Evolutionary conservation across 2,888 invertebrate species (phyloP).

Genomic region (Sphaeridia pumilis): DNA sequence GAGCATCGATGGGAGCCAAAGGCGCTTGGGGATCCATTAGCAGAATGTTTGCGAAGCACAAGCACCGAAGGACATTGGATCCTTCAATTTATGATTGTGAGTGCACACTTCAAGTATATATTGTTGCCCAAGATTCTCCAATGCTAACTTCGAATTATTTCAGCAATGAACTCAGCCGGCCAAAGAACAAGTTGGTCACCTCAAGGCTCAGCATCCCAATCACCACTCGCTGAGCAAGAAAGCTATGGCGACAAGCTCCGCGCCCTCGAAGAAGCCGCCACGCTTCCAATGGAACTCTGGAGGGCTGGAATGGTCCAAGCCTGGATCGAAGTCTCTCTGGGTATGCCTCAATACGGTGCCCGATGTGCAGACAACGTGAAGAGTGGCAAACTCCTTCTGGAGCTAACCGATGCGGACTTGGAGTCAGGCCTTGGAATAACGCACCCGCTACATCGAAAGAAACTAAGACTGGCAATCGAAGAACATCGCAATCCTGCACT

Average conservation of each 20-base stretch:
- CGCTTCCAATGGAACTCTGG: conserved; percentile 77
- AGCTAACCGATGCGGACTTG: conserved; percentile 79
- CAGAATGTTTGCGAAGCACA: conserved; percentile 70
- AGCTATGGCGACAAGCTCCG: conserved; percentile 65
- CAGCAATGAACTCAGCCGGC: conserved; percentile 20
- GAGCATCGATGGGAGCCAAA: conserved; percentile 34
- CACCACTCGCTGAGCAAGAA: conserved; percentile 53
- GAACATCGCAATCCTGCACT: conserved; percentile 77
- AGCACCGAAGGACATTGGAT: conserved; percentile 65
- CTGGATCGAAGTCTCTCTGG: conserved; percentile 85
- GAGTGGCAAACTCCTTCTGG: conserved; percentile 87
- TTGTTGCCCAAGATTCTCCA: neutral
- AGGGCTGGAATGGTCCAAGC: conserved; percentile 84
- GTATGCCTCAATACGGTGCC: conserved; percentile 86
- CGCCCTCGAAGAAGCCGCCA: conserved; percentile 60
- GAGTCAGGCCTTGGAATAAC: conserved; percentile 81
- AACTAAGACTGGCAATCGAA: conserved; percentile 82
- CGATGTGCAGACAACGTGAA: conserved; percentile 87
- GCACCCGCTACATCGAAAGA: conserved; percentile 87
- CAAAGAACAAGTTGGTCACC: conserved; percentile 36
- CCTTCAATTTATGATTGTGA: conserved; percentile 55
- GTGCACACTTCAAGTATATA: conserved; percentile 8
- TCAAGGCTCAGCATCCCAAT: conserved; percentile 37
- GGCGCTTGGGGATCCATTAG: conserved; percentile 86
- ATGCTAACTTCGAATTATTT: neutral